Conservation (phyloP, 1,140 invertebrate genomes). For the Hyles vespertilio region DNA sequence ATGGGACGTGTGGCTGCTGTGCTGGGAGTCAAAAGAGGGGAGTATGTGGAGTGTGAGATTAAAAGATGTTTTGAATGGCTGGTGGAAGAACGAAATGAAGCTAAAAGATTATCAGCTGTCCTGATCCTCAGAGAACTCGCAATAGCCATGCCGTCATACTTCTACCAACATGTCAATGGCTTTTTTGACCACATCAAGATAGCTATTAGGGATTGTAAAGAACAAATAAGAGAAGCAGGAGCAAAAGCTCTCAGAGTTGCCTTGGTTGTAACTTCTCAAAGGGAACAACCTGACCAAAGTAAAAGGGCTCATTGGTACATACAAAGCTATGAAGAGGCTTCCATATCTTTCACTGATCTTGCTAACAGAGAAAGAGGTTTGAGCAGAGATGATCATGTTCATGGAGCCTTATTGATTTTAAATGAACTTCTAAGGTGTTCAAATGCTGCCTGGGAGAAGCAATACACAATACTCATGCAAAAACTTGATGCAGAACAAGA, state of each 20-base stretch:
- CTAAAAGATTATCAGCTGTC: conserved; percentile 93
- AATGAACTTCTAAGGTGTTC: conserved; percentile 96
- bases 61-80: conserved; percentile 96
- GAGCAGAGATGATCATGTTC: conserved; percentile 92
- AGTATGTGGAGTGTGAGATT: conserved; percentile 97
- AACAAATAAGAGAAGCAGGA: conserved; percentile 92
- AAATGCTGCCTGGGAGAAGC: conserved; percentile 91
- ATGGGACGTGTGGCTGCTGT: conserved; percentile 92
- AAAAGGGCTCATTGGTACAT: conserved; percentile 94
- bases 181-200: conserved; percentile 98
- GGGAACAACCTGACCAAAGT: conserved; percentile 92
- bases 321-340: conserved; percentile 93
- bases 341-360: conserved; percentile 84
- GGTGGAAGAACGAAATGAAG: conserved; percentile 90
- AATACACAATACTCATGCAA: conserved; percentile 84
- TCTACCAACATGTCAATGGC: conserved; percentile 96
- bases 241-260: conserved; percentile 95
- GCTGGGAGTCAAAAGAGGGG: conserved; percentile 93
- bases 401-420: conserved; percentile 94
- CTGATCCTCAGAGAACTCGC: conserved; percentile 95
- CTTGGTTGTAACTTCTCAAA: conserved; percentile 93
- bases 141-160: conserved; percentile 97
- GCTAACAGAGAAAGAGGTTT: conserved; percentile 83
- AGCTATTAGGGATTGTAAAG: conserved; percentile 93
- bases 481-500: conserved; percentile 68